Evolutionary conservation across 2,888 invertebrate species (phyloP).

Genomic region (Actias luna): DNA sequence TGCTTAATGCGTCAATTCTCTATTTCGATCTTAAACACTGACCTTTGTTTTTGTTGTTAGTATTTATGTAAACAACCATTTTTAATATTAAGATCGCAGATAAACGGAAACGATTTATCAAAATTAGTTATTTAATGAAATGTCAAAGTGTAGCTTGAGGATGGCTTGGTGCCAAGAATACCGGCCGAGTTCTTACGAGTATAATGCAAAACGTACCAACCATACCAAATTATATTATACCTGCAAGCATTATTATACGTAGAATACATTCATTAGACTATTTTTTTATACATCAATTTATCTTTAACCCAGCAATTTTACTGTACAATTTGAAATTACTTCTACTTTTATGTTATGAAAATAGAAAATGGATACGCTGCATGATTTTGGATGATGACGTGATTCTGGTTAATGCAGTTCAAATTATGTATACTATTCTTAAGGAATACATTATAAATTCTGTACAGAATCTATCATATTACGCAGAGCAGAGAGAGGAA

Average conservation of each 20-base stretch:
- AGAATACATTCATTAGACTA: background rate
- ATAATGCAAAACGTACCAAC: background rate
- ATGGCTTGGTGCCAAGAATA: constrained; percentile 14
- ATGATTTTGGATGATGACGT: too few relatives aligned
- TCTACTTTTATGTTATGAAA: too few relatives aligned
- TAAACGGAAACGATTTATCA: constrained; percentile 12
- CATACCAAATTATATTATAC: background rate
- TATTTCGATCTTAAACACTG: background rate
- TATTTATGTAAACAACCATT: background rate
- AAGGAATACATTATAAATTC: too few relatives aligned
- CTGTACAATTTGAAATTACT: too few relatives aligned
- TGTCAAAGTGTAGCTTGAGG: constrained; percentile 12
- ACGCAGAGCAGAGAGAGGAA: too few relatives aligned
- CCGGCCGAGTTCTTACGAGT: constrained; percentile 8
- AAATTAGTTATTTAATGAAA: constrained; percentile 17
- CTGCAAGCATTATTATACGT: background rate
- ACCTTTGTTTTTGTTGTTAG: background rate
- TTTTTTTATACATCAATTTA: background rate
- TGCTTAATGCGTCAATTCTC: too few relatives aligned
- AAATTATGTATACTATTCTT: too few relatives aligned
- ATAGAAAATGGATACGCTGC: too few relatives aligned
- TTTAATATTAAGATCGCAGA: constrained; percentile 7
- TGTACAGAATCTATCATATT: too few relatives aligned
- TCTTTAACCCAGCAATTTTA: too few relatives aligned
- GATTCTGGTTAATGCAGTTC: too few relatives aligned